These are phyloP conservation scores for Helicoverpa zea DNA, from an alignment of 1,140 invertebrate genomes.

Conservation along the genomic window DNA sequence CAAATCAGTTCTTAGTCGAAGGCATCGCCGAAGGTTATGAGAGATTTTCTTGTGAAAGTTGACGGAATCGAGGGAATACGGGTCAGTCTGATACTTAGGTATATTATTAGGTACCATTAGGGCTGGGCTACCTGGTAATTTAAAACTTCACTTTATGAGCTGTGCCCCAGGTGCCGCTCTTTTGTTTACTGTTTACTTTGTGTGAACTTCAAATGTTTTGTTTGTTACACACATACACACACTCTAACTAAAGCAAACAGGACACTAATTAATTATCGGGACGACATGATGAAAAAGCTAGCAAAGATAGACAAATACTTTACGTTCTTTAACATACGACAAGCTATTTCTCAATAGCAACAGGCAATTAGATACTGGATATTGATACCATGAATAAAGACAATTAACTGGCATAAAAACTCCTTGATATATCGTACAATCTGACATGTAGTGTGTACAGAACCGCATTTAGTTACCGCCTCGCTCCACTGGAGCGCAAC, in stretches of 20 bases:
- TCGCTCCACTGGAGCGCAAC: conserved; percentile 23
- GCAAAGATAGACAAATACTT: no score
- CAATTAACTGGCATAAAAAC: background rate
- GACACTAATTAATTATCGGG: no score
- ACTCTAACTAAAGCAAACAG: no score
- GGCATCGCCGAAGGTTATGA: conserved; percentile 7
- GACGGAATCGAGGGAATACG: conserved; percentile 24
- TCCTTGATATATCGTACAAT: background rate
- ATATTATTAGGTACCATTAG: conserved; percentile 9
- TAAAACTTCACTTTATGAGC: background rate
- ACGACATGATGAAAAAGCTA: no score
- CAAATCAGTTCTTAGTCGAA: conserved; percentile 18
- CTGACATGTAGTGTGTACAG: background rate
- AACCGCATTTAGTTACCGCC: conserved; percentile 33
- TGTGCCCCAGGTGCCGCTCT: conserved; percentile 16
- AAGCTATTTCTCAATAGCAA: no score
- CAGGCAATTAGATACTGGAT: background rate
- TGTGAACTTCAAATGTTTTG: background rate
- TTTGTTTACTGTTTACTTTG: conserved; percentile 19
- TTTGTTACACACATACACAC: no score
- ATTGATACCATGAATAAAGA: background rate
- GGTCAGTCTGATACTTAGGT: conserved; percentile 29
- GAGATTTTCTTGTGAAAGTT: conserved; percentile 14
- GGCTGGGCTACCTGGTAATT: conserved; percentile 26
- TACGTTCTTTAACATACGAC: no score